These are phyloP conservation scores for Drosophila tani DNA, from an alignment of 1,140 invertebrate genomes.

Conservation along the genomic window DNA sequence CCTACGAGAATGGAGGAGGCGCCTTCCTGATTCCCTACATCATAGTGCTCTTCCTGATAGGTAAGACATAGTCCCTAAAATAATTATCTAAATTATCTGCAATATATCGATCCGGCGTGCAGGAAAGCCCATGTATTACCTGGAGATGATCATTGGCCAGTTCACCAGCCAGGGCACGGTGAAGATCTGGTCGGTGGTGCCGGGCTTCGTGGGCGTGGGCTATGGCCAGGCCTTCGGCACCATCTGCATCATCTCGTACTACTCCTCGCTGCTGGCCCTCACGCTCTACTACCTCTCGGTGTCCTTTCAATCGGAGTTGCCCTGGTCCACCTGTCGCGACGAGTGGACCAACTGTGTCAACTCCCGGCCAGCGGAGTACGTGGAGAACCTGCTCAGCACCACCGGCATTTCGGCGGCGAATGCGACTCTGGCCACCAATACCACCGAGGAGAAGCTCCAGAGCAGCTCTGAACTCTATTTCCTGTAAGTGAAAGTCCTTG, in stretches of 20 bases:
- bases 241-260: constrained; percentile 90
- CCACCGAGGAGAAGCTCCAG: constrained; percentile 25
- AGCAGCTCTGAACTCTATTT: constrained; percentile 86
- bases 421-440: constrained; percentile 2
- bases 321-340: constrained; percentile 88
- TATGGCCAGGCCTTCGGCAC: constrained; percentile 90
- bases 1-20: constrained; percentile 91
- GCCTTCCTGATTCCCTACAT: constrained; percentile 93
- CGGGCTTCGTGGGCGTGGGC: constrained; percentile 89
- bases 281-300: constrained; percentile 89
- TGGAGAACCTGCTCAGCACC: constrained; percentile 18
- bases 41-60: constrained; percentile 92
- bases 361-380: constrained; percentile 43
- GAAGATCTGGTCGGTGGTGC: constrained; percentile 86
- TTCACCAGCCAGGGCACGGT: constrained; percentile 89
- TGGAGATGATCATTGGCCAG: constrained; percentile 92
- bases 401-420: constrained; percentile 15
- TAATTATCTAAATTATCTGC: no score
- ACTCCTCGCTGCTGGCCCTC: constrained; percentile 89
- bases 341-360: constrained; percentile 87
- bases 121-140: constrained; percentile 92
- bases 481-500: constrained; percentile 47
- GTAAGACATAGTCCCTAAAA: constrained; percentile 81
- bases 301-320: constrained; percentile 88
- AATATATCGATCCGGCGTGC: not conserved